Base-by-base conservation (phyloP, 2,888 invertebrate species). In the Megastigmus dorsalis region DNA sequence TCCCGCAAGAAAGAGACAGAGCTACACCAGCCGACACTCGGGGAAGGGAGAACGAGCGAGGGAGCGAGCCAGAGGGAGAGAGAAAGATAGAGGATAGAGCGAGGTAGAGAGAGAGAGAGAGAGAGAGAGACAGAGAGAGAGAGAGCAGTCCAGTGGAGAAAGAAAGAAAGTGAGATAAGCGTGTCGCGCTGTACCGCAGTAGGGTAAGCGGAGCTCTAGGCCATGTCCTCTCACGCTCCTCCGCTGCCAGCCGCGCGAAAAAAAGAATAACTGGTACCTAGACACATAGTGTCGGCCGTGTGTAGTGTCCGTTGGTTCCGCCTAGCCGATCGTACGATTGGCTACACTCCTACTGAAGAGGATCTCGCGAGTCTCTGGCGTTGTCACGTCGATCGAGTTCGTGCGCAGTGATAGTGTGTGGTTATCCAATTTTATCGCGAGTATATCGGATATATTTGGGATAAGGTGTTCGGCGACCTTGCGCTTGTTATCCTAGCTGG, bases 171-270 rank as follows among this genome's bases (percentile, higher is more conserved):
- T 68, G 74, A 74, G 73, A 75, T 33, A 68, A 41, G 62, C 23
- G 48, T 60, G 13, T 26, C 36, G 50, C 9, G 48, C 41, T 20
- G 77, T 55, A 82, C 85, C 80, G 86, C 86, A 86, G 85, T 86
- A 84, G 83, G 81, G 82, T 82, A 81, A 79, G 80, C 77, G 82
- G n/a, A 80, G 38, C 68, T 82, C 80, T 78, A 78, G 67, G 74
- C 79, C 77, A 77, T 77, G 78, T 78, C 77, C 77, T 77, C 78
- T 36, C 48, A 7, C 62, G 62, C 33, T 28, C 65, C 18, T n/a
- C 13, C 41, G 30, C 20, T 54, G 4, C 23, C 62, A n/a, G 4
- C 33, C 18, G 41, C 18, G 45, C 43, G 57, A 36, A 30, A 69
- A 66, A 69, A 52, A 65, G n/a, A n/a, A n/a, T n/a, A n/a, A n/a